Evolutionary conservation across 2,113 vertebrate species (phyloP), one percentile per base, ranked within the genome.

Genomic region (Maccullochella peelii): DNA sequence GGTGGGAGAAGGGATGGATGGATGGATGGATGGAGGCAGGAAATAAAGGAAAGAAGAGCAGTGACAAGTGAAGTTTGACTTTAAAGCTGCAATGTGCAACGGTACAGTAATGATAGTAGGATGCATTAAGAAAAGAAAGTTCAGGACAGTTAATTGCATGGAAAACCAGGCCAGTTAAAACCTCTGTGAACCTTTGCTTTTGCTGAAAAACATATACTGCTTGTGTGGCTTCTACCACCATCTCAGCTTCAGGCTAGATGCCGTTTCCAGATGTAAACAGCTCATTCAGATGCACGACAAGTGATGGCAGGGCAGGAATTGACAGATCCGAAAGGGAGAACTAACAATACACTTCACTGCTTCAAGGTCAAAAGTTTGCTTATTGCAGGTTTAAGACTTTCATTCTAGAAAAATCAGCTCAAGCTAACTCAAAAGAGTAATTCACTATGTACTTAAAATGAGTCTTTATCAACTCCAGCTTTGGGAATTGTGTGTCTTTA

Each of bases 201-300:
- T 58, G 49, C 14, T 33, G 55, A 33, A 69, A 62, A 52, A 80
- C 7, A 15, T 59, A 42, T 6, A 7, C 15, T 49, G 57, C 63
- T 68, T 62, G 25, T 73, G 76, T 69, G 36, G 52, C 63, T 69
- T 73, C 40, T 65, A 54, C 68, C 33, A 63, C 27, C 23, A 63
- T 21, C 27, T 58, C 18, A 20, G 63, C 63, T 61, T 76, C 30
- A 69, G 83, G 73, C 27, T 14, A 68, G 25, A 80, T 67, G 68
- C 42, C 2, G 25, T 65, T 76, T 74, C 69, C 73, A 82, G 80
- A 40, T 80, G 68, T 52, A 77, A 85, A 80, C 67, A 68, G 27
- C 42, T 74, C 67, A 77, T 74, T 75, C 36, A 27, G 59, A 52
- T 49, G 49, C 87, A 76, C 4, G 4, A 77, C 6, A 73, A 82